Conservation (phyloP, 2,113 vertebrate species). For the Bungarus multicinctus region DNA sequence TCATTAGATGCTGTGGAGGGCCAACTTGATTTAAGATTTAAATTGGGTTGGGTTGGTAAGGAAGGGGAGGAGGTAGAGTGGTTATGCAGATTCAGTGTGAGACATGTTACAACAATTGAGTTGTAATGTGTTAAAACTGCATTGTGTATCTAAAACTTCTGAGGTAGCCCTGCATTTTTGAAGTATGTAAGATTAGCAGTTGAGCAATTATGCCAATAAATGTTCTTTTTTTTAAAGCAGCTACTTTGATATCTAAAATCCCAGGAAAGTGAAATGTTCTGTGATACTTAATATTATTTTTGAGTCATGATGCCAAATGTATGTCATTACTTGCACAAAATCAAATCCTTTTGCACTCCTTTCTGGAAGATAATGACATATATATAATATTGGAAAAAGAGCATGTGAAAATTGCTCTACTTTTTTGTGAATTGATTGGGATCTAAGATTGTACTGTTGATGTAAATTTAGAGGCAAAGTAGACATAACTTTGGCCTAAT, state of each 20-base stretch:
- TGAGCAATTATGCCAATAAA: background rate
- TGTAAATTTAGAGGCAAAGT: background rate
- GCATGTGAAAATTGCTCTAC: background rate
- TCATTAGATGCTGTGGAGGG: background rate
- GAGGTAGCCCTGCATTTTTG: background rate
- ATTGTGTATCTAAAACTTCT: background rate
- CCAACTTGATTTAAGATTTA: background rate
- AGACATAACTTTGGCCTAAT: background rate
- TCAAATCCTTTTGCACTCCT: background rate
- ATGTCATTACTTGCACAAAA: background rate
- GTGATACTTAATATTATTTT: background rate
- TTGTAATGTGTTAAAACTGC: background rate
- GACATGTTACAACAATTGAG: background rate
- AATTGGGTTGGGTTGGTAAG: background rate
- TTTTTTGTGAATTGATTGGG: background rate
- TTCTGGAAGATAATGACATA: background rate
- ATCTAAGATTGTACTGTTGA: background rate
- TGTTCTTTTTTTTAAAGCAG: background rate
- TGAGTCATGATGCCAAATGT: background rate
- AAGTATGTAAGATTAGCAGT: background rate
- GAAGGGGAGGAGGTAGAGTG: background rate
- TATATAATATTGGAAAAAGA: background rate
- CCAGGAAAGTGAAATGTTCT: background rate
- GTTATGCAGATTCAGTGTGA: background rate
- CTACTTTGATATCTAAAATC: background rate